Evolutionary conservation across 2,888 invertebrate species (phyloP), one percentile per base, ranked within the genome.

Genomic region (Drosophila tanythrix): DNA sequence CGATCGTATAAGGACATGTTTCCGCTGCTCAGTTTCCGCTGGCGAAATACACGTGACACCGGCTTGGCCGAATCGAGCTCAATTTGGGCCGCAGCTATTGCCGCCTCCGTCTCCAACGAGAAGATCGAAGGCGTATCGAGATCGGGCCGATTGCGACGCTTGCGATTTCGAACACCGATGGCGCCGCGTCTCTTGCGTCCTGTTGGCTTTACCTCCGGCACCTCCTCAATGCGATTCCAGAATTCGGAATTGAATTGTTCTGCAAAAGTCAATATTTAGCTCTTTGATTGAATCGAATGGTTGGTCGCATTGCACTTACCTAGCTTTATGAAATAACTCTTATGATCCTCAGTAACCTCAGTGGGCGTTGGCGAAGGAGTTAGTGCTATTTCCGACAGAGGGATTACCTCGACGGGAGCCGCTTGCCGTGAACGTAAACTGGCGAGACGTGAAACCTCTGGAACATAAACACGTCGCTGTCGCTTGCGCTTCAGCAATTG

Each of bases 1-100:
- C 91, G 89, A 72, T 93, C 93, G 79, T 93, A 93, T 25, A 93
- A 77, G 33, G 93, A 93, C 93, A 93, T 93, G 43, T 67, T 89
- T 58, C 63, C 38, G 43, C 68, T 72, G 56, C 68, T 56, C 25
- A 4, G 72, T 38, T 81, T 76, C 13, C 88, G 82, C 66, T 90
- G 90, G 2, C 82, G 79, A 11, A 62, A 57, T 31, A 56, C n/a
- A 15, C 88, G 79, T 27, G 76, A 21, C 46, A 56, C 57, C 21
- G 78, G 50, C 43, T 79, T 78, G 7, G 35, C 58, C 8, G 75
- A 70, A 66, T 88, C 78, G 15, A 88, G 80, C 55, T 88, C 90
- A 21, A 76, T 25, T 53, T 88, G 87, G 6, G 81, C 81, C 48
- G 80, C 85, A 18, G 75, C 78, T 64, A 83, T 81, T 25, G 88